phyloP scores from a whole-genome alignment of 2,888 invertebrate genomes.

The Apotomis turbidana region DNA sequence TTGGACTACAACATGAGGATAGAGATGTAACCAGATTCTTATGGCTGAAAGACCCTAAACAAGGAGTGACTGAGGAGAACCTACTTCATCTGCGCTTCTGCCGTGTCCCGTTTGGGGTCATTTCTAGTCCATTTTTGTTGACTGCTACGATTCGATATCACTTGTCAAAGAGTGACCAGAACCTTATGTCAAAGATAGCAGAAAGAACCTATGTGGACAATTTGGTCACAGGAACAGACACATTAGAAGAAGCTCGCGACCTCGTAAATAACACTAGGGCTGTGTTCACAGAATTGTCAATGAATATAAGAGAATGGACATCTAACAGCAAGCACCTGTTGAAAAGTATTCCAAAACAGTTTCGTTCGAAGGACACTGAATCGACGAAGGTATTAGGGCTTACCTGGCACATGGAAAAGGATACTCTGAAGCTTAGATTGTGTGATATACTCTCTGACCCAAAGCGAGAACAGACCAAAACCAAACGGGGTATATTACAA shows the following conservation, averaged over 20 bases:
- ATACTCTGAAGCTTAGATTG: too few species aligned
- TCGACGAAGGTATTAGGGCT: too few species aligned
- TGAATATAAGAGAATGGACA: too few species aligned
- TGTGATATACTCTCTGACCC: too few species aligned
- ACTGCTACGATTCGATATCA: conserved; percentile 4
- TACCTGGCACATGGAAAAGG: too few species aligned
- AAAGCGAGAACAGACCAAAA: too few species aligned
- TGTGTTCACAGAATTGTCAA: background rate
- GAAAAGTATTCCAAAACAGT: too few species aligned
- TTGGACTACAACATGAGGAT: conserved; percentile 26
- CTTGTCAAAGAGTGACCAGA: background rate
- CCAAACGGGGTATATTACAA: too few species aligned
- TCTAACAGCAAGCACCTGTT: too few species aligned
- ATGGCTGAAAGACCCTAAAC: conserved; percentile 42
- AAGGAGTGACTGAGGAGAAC: conserved; percentile 26
- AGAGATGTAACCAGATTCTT: conserved; percentile 48
- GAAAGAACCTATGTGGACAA: background rate
- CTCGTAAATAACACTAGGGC: background rate
- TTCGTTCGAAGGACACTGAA: too few species aligned
- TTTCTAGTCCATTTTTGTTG: conserved; percentile 45
- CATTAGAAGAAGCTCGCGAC: background rate
- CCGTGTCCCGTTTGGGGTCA: conserved; percentile 43
- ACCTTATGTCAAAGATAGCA: background rate
- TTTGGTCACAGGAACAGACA: too few species aligned
- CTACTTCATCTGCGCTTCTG: conserved; percentile 36